A percentile compares a stretch with the other conserved stretches of the same genome.
Conservation (phyloP, 2,888 invertebrate species). For the Cylindroiulus punctatus region DNA sequence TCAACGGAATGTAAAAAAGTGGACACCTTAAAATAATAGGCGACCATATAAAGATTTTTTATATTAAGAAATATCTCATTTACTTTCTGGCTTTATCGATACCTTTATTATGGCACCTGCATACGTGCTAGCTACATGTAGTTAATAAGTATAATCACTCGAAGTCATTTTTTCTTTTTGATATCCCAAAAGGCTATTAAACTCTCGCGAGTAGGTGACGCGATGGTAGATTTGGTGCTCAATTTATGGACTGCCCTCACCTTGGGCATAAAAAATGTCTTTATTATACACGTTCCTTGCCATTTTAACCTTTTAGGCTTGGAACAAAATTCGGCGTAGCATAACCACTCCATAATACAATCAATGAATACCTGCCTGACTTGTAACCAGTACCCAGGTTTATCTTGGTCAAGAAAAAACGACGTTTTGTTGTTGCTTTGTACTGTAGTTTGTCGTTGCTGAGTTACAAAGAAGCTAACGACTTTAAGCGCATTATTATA, state of each 20-base stretch:
- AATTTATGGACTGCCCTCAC: background rate
- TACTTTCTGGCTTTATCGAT: constrained; percentile 11
- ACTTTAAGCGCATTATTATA: constrained; percentile 6
- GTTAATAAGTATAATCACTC: background rate
- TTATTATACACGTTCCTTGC: no score
- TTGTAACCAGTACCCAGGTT: background rate
- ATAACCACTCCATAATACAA: background rate
- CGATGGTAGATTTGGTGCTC: background rate
- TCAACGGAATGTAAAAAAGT: background rate
- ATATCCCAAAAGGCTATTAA: background rate
- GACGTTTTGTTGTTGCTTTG: background rate
- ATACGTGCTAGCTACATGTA: background rate
- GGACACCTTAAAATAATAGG: constrained; percentile 10
- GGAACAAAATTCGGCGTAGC: no score
- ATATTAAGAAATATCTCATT: background rate
- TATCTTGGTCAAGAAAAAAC: background rate
- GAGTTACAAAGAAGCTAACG: constrained; percentile 2
- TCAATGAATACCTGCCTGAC: background rate
- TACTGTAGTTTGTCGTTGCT: background rate
- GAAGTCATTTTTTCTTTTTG: constrained; percentile 1
- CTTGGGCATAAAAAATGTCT: no score
- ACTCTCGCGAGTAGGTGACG: background rate
- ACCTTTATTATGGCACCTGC: constrained; percentile 32
- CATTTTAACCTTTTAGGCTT: no score
- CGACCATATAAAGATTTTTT: background rate